Evolutionary conservation across 2,113 vertebrate genomes (phyloP), one percentile per base, ranked within the genome.

Genomic region (Epinephelus fuscoguttatus): DNA sequence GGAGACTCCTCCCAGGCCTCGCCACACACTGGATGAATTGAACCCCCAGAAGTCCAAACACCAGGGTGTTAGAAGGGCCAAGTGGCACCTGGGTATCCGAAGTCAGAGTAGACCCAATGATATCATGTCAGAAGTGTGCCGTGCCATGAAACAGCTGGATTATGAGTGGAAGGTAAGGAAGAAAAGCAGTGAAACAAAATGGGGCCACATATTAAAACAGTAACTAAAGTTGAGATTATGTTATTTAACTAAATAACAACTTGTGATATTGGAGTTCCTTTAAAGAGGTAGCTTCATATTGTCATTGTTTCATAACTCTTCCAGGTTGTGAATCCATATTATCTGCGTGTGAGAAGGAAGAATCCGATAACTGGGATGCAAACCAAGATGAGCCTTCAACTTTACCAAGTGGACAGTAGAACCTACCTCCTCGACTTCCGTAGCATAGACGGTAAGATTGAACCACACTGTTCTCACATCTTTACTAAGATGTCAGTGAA

Each of bases 31-130:
- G 0, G 98, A 99, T 79, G 98, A 99, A 94, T 92, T 99, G 83
- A 99, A 99, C 90, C 98, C 98, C 19, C 98, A 99, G 89, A 99
- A 98, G 92, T 98, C 98, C 21, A 99, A 99, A 89, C 98, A 99
- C 88, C 97, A 98, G 81, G 98, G 98, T 6, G 98, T 99, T 0
- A 95, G 98, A 61, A 93, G 97, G 80, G 98, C 98, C 8, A 99
- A 99, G 80, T 99, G 98, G 98, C 98, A 99, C 85, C 93, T 99
- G 84, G 98, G 98, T 19, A 99, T 99, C 86, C 93, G 98, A 61
- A 99, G 98, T 93, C 98, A 99, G 89, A 99, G 98, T 90, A 92
- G 98, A 74, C 98, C 98, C 56, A 99, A 97, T 81, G 98, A 99
- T 82, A 99, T 99, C 81, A 99, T 99, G 98, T 97, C 97, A 2